phyloP scores from a whole-genome alignment of 2,888 invertebrate species.

The Heliconius sara region DNA sequence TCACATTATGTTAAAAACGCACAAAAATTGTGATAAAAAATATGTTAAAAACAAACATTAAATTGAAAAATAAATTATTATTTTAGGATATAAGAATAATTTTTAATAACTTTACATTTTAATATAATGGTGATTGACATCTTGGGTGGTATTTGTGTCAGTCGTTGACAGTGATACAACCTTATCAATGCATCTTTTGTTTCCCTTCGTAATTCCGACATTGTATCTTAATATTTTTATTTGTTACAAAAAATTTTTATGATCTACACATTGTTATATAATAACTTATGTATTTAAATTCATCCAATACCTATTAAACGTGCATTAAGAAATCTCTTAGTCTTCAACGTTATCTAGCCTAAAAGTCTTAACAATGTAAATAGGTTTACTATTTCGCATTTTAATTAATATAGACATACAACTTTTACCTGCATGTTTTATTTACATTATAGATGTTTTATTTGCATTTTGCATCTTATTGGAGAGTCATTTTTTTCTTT shows the following conservation, averaged over 20 bases:
- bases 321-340: background rate
- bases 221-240: conserved; percentile 1
- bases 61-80: background rate
- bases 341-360: too few species aligned
- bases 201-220: conserved; percentile 7
- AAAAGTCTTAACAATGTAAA: too few species aligned
- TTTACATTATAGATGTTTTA: background rate
- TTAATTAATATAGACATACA: background rate
- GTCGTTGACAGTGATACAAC: conserved; percentile 29
- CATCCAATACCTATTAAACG: background rate
- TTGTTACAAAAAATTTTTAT: background rate
- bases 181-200: conserved; percentile 27
- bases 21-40: background rate
- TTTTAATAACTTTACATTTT: background rate
- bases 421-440: background rate
- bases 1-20: background rate
- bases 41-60: background rate
- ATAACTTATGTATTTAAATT: background rate
- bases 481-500: background rate
- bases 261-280: background rate
- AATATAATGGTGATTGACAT: conserved; percentile 6
- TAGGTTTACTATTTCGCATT: too few species aligned
- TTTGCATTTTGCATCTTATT: background rate
- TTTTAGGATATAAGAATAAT: background rate
- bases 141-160: conserved; percentile 27